phyloP scores from a whole-genome alignment of 2,113 vertebrate species.

The Tamias sibiricus region DNA sequence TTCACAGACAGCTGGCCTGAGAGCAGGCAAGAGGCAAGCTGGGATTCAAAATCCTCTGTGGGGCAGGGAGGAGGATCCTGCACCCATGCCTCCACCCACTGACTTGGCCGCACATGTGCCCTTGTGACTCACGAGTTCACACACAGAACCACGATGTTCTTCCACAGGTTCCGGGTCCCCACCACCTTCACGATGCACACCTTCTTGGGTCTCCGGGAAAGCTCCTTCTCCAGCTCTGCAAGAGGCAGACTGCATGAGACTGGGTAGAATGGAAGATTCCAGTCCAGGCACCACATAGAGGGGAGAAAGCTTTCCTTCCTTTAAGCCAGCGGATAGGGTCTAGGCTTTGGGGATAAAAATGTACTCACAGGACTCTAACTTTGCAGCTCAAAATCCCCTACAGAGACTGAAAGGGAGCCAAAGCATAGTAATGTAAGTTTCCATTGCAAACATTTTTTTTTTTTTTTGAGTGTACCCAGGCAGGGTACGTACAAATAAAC shows the following conservation, averaged over 20 bases:
- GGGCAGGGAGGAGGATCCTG: neutral
- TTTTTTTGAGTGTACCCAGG: neutral
- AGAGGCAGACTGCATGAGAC: neutral
- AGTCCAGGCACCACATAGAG: neutral
- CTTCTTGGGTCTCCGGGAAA: conserved; percentile 92
- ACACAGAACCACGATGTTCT: conserved; percentile 98
- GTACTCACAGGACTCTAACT: neutral
- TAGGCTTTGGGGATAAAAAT: neutral
- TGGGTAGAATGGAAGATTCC: neutral
- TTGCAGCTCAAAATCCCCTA: rapidly evolving
- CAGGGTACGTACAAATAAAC: neutral
- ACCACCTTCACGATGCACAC: conserved; percentile 97
- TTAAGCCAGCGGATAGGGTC: neutral
- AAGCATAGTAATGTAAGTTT: rapidly evolving
- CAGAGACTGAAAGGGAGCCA: neutral
- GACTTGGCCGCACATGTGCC: rapidly evolving
- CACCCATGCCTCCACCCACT: neutral
- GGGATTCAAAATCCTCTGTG: neutral
- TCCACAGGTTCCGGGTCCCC: conserved; percentile 98
- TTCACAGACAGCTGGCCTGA: neutral
- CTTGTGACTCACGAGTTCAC: conserved; percentile 97
- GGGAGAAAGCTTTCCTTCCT: neutral
- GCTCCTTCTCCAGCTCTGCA: conserved; percentile 96
- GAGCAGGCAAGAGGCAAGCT: neutral
- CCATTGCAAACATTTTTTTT: neutral